phyloP scores from a whole-genome alignment of 2,888 invertebrate species.

The Cordilura impudica region DNA sequence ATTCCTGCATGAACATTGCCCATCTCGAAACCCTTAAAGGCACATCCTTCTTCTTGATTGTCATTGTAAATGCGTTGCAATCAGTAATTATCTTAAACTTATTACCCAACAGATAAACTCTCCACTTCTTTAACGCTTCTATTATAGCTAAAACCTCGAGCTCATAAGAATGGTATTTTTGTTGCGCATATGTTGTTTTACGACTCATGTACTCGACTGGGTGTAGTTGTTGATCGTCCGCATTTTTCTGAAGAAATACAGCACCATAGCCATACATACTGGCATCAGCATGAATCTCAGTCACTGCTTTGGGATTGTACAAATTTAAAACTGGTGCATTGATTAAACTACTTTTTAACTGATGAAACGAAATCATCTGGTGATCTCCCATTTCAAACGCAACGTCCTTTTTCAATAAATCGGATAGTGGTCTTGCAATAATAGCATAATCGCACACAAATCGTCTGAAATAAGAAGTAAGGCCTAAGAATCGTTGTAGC shows the following conservation, averaged over 20 bases:
- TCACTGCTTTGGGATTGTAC: conserved; percentile 44
- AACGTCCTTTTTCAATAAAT: neutral
- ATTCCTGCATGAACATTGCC: too few relatives aligned
- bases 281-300: too few relatives aligned
- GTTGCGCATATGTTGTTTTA: neutral
- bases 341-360: neutral
- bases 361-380: neutral
- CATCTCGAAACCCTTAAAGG: too few relatives aligned
- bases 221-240: neutral
- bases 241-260: neutral
- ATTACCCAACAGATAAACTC: too few relatives aligned
- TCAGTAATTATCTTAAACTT: too few relatives aligned
- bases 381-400: neutral
- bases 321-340: conserved; percentile 14
- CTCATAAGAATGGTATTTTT: too few relatives aligned
- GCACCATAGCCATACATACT: conserved; percentile 59
- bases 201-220: conserved; percentile 36
- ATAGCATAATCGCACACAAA: neutral
- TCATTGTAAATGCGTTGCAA: too few relatives aligned
- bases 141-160: too few relatives aligned
- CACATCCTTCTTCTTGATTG: too few relatives aligned
- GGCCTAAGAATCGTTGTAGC: conserved; percentile 1
- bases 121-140: too few relatives aligned
- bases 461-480: neutral
- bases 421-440: conserved; percentile 69